Percentiles rank a stretch among this genome's conserved stretches.
Conservation (phyloP, 1,140 invertebrate species). For the Drosophila pseudoobscura region DNA sequence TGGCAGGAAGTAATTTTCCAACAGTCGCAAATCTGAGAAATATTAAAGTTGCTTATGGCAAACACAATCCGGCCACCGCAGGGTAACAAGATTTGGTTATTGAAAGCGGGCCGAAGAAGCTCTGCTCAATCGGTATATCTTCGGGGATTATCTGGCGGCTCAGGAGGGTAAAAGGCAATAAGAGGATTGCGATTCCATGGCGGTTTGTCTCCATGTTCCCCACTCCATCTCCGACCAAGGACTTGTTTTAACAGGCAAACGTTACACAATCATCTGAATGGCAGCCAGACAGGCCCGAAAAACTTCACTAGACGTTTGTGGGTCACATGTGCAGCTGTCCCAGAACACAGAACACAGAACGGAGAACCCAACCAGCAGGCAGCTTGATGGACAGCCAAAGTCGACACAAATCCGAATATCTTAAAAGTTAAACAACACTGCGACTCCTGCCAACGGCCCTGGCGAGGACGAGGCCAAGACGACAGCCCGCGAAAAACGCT, state of each 20-base stretch:
- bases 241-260: background rate
- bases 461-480: constrained; percentile 5
- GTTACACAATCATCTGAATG: background rate
- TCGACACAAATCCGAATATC: constrained; percentile 61
- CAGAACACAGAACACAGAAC: too few relatives aligned
- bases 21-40: constrained; percentile 50
- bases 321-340: constrained; percentile 9
- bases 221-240: too few relatives aligned
- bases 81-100: constrained; percentile 17
- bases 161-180: background rate
- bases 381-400: constrained; percentile 19
- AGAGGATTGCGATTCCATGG: too few relatives aligned
- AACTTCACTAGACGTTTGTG: constrained; percentile 7
- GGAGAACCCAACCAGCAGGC: background rate
- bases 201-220: background rate
- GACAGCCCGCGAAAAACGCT: constrained; percentile 22
- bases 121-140: constrained; percentile 1
- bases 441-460: constrained; percentile 38
- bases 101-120: constrained; percentile 8
- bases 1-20: constrained; percentile 70
- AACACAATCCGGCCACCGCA: background rate
- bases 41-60: constrained; percentile 32
- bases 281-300: background rate
- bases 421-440: constrained; percentile 70
- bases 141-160: background rate